Conservation (phyloP, 2,888 invertebrate genomes). For the Taphrorychus bicolor region DNA sequence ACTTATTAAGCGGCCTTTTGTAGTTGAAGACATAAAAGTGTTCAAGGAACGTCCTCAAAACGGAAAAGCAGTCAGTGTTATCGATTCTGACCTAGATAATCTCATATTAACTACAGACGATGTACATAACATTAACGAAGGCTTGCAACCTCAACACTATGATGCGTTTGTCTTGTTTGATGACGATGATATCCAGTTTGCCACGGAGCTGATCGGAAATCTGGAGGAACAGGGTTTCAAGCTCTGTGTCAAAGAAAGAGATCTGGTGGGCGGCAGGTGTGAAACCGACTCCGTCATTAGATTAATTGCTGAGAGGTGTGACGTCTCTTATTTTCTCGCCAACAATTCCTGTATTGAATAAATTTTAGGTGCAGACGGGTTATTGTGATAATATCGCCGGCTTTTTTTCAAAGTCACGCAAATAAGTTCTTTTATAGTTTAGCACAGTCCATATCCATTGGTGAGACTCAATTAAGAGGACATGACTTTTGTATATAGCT, state of each 20-base stretch:
- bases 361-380: slow-evolving; percentile 70
- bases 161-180: slow-evolving; percentile 82
- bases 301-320: slow-evolving; percentile 74
- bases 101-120: slow-evolving; percentile 54
- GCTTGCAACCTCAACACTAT: slow-evolving; percentile 66
- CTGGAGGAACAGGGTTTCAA: slow-evolving; percentile 72
- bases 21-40: slow-evolving; percentile 50
- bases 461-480: no score
- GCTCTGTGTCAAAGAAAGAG: slow-evolving; percentile 77
- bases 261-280: slow-evolving; percentile 74
- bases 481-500: not conserved
- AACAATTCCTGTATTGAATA: not conserved
- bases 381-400: slow-evolving; percentile 79
- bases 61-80: slow-evolving; percentile 30
- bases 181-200: slow-evolving; percentile 76
- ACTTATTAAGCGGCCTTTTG: not conserved
- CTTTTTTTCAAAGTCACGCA: slow-evolving; percentile 78
- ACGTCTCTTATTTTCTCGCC: not conserved
- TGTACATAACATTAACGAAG: slow-evolving; percentile 45
- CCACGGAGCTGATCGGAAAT: slow-evolving; percentile 67
- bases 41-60: slow-evolving; percentile 45
- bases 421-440: slow-evolving; percentile 82
- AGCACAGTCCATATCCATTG: slow-evolving; percentile 81
- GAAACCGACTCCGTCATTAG: slow-evolving; percentile 76
- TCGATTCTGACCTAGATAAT: slow-evolving; percentile 48